Evolutionary conservation across 2,797 vertebrate species (phyloP).

Genomic region (Urocyon cinereoargenteus): DNA sequence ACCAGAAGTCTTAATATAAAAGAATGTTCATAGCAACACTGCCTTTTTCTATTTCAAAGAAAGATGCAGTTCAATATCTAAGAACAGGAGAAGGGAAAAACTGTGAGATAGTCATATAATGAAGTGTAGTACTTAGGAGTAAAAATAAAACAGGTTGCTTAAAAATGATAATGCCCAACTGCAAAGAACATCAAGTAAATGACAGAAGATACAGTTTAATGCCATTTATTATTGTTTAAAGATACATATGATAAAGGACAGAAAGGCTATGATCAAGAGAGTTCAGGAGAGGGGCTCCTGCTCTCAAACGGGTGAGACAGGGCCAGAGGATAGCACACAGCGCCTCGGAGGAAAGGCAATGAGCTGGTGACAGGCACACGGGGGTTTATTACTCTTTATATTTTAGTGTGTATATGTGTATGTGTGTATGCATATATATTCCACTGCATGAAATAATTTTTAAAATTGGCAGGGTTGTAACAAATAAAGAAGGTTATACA

Average conservation of each 20-base stretch:
- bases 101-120: neutral
- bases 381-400: neutral
- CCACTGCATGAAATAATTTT: neutral
- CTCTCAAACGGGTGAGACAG: neutral
- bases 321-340: neutral
- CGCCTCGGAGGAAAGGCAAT: neutral
- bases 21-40: neutral
- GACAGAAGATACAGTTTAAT: neutral
- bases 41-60: conserved; percentile 40
- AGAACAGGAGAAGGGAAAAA: neutral
- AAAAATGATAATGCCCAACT: neutral
- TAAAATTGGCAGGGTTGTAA: neutral
- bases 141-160: conserved; percentile 37
- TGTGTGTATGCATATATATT: neutral
- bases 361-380: neutral
- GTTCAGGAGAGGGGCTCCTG: neutral
- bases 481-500: neutral
- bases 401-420: neutral
- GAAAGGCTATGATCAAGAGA: neutral
- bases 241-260: conserved; percentile 16
- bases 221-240: conserved; percentile 67
- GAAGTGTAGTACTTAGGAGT: neutral
- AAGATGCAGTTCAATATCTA: neutral
- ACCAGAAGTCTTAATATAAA: neutral
- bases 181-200: neutral